Base-by-base conservation (phyloP, 37 sponge, comb jelly and placozoan species). In the Amphimedon queenslandica region DNA sequence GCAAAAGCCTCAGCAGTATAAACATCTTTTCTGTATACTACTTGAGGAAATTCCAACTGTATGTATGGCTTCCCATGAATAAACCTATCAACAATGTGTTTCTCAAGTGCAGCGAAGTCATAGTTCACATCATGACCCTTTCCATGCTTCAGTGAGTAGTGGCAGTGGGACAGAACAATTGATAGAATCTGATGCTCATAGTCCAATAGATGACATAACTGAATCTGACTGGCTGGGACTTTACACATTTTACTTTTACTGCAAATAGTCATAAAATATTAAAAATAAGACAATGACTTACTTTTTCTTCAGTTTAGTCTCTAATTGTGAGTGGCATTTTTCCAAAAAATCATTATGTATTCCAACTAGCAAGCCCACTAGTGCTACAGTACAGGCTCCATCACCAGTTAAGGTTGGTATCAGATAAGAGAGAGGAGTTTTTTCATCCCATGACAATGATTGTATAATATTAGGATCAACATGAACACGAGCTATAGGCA, bases 71-170 rank as follows among this genome's bases (percentile, higher is more conserved):
- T 87, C 13, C 88, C 88, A 55, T 83, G 69, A 55, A 92, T 80
- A 55, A 92, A 92, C 41, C 81, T 40, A 64, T 92, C 78, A 33
- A 82, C 73, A 58, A 92, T 80, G 68, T 92, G 85, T 29, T 87
- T 87, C 79, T 92, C 88, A n/a, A 92, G 82, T 40, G 93, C 82
- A 1, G 71, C 77, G 25, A 74, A 66, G 82, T 92, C 82, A 40
- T 92, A 92, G 42, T 57, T 24, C 29, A 92, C 55, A 1, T 87
- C 75, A 21, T 74, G 81, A 13, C 88, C 93, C 37, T 87, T 66
- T 4, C 93, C 93, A 51, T 80, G 35, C 2, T 16, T 41, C 56
- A 92, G 82, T 18, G 93, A 87, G 82, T 92, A 87, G 40, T 71
- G 81, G 41, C 88, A 87, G 78, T 92, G 93, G 40, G 85, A 77